Conservation (phyloP, 53 echinoderm and acorn worm genomes). For the Mesocentrotus franciscanus region DNA sequence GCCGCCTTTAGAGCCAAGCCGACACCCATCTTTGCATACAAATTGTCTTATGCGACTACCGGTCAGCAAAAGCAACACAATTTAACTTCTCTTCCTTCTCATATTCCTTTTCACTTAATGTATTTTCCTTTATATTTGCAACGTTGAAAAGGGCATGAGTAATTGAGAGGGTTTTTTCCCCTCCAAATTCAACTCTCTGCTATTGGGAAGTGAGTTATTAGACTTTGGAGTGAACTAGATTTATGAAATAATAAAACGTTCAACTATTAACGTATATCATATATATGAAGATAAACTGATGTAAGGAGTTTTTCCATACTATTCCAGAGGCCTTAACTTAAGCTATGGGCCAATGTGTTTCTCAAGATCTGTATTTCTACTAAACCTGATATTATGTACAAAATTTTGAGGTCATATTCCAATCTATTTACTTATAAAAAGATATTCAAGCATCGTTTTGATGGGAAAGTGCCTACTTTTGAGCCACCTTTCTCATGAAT, state of each 20-base stretch:
- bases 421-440: background rate
- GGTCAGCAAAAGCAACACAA: constrained; percentile 1
- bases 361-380: background rate
- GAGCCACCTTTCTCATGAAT: background rate
- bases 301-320: background rate
- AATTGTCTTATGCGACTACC: background rate
- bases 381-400: background rate
- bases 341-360: background rate
- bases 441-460: background rate
- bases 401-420: background rate
- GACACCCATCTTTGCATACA: constrained; percentile 40
- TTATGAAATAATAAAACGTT: background rate
- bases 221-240: background rate
- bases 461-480: background rate
- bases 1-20: constrained; percentile 49
- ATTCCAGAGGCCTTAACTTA: background rate
- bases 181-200: background rate
- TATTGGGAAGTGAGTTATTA: background rate
- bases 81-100: background rate
- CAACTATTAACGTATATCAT: background rate
- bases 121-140: background rate
- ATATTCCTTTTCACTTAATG: background rate
- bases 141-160: background rate
- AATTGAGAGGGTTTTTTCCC: background rate
- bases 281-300: background rate